Evolutionary conservation across 2,113 vertebrate genomes (phyloP).

Genomic region (Bubalus kerabau): DNA sequence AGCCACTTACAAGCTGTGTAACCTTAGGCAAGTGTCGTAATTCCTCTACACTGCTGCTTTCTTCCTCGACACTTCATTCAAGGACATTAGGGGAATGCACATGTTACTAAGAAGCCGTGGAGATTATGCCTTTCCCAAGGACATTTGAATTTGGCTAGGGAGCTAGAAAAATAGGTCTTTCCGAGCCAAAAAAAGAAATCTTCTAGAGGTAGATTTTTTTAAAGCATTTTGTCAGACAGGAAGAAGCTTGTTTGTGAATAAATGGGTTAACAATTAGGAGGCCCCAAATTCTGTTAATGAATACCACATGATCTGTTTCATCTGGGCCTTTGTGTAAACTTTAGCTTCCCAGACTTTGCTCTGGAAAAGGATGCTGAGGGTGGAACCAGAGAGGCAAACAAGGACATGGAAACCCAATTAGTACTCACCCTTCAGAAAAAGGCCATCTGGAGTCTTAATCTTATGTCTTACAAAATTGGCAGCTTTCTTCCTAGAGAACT

Average conservation of each 20-base stretch:
- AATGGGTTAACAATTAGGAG: not conserved
- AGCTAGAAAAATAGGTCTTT: not conserved
- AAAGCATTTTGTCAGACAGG: not conserved
- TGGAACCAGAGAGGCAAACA: not conserved
- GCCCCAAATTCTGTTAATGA: not conserved
- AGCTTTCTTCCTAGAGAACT: constrained; percentile 44
- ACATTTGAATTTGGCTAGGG: not conserved
- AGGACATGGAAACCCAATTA: constrained; percentile 27
- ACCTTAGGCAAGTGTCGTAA: not conserved
- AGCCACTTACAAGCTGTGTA: not conserved
- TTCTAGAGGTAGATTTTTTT: not conserved
- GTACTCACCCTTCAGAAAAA: constrained; percentile 16
- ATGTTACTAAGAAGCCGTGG: not conserved
- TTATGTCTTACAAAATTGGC: constrained; percentile 43
- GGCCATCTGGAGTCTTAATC: constrained; percentile 32
- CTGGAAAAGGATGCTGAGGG: not conserved
- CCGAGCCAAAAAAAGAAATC: not conserved
- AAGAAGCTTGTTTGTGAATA: constrained; percentile 40
- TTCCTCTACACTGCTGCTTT: not conserved
- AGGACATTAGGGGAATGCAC: not conserved
- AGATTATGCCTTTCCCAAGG: not conserved
- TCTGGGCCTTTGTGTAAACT: not conserved
- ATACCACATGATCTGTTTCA: not conserved
- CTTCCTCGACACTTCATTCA: not conserved
- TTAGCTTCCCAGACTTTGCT: not conserved